phyloP scores from a whole-genome alignment of 2,113 vertebrate genomes.

The Coreoperca whiteheadi region DNA sequence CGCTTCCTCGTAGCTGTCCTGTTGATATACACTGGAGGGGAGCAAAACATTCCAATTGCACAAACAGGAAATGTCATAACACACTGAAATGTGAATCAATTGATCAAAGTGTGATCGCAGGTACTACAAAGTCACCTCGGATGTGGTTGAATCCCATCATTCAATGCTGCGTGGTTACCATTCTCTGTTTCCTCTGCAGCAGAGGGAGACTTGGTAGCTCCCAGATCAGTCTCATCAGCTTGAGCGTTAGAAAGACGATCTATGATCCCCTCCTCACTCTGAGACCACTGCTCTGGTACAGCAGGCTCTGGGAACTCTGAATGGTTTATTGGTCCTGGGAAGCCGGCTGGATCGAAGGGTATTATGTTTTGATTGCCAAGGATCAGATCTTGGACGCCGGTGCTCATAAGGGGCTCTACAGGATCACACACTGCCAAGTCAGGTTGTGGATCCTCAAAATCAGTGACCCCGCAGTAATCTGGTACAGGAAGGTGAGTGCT shows the following conservation, averaged over 20 bases:
- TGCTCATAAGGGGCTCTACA: constrained; percentile 13
- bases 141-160: constrained; percentile 46
- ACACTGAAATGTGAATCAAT: background rate
- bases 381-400: constrained; percentile 44
- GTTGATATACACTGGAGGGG: constrained; percentile 51
- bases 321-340: constrained; percentile 63
- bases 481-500: constrained; percentile 17
- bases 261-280: constrained; percentile 25
- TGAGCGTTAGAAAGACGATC: constrained; percentile 31
- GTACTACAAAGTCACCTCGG: constrained; percentile 53
- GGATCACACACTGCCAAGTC: constrained; percentile 37
- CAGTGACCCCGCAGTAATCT: background rate
- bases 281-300: constrained; percentile 42
- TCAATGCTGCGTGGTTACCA: constrained; percentile 5
- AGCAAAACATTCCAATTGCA: background rate
- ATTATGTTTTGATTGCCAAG: constrained; percentile 60
- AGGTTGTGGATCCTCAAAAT: constrained; percentile 27
- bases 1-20: constrained; percentile 43
- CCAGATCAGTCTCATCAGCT: constrained; percentile 42
- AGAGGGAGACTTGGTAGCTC: constrained; percentile 48
- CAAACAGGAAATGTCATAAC: background rate
- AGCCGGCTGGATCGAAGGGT: constrained; percentile 53
- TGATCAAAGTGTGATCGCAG: background rate
- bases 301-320: constrained; percentile 53
- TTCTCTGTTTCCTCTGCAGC: constrained; percentile 40